These are phyloP conservation scores for Thecophora atra DNA, from an alignment of 2,888 invertebrate species.

Conservation along the genomic window DNA sequence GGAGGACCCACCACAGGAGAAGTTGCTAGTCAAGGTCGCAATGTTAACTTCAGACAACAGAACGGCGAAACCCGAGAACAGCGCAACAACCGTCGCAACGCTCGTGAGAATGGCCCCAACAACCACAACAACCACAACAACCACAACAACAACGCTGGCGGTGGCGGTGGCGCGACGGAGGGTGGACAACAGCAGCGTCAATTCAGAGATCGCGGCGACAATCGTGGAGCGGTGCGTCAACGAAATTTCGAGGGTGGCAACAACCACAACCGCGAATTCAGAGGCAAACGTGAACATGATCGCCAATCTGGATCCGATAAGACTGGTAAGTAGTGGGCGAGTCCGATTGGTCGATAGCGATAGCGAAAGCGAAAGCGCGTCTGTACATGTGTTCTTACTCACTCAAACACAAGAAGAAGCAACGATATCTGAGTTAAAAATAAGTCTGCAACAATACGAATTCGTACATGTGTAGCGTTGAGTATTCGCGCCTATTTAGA, in stretches of 20 bases:
- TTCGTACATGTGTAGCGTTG: too few relatives aligned
- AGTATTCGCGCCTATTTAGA: too few relatives aligned
- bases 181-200: conserved; percentile 45
- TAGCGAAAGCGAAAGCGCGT: neutral
- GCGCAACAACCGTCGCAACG: conserved; percentile 69
- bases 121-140: too few relatives aligned
- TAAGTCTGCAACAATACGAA: neutral
- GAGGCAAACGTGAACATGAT: conserved; percentile 89
- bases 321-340: conserved; percentile 72
- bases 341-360: neutral
- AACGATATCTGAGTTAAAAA: neutral
- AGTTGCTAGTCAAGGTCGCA: conserved; percentile 49
- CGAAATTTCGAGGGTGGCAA: conserved; percentile 65
- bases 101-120: conserved; percentile 63
- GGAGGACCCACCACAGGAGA: conserved; percentile 42
- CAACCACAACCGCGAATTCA: conserved; percentile 34
- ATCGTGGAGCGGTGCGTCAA: conserved; percentile 57
- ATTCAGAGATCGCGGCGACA: conserved; percentile 52
- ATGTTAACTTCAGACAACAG: conserved; percentile 59
- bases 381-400: conserved; percentile 6
- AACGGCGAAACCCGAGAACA: conserved; percentile 75
- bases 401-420: neutral
- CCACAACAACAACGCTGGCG: too few relatives aligned
- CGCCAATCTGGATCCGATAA: conserved; percentile 95
- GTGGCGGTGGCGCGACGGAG: conserved; percentile 51